Conservation (phyloP, 1,140 invertebrate species). For the Formica selysi region DNA sequence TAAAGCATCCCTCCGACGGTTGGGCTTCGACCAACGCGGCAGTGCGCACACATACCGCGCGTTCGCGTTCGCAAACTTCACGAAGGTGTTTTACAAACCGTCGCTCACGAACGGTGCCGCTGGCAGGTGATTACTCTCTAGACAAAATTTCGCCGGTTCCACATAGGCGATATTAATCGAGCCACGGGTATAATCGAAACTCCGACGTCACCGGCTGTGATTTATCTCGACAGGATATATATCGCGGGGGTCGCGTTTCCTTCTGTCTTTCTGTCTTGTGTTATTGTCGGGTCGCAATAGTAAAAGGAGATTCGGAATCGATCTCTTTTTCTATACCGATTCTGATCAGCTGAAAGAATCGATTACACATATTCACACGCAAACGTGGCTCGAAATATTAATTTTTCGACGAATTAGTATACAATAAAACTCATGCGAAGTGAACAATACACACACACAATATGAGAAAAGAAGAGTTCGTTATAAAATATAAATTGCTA, state of each 20-base stretch:
- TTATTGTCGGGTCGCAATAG: background rate
- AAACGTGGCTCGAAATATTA: background rate
- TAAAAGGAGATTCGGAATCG: background rate
- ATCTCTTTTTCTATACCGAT: background rate
- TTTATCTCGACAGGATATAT: slow-evolving; percentile 37
- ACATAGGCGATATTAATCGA: slow-evolving; percentile 58
- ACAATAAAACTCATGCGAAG: background rate
- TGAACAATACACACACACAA: background rate
- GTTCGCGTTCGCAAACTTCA: slow-evolving; percentile 57
- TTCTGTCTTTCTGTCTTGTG: background rate
- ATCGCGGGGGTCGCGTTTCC: background rate
- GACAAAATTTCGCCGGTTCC: slow-evolving; percentile 59
- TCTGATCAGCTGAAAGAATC: background rate
- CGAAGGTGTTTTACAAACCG: slow-evolving; percentile 57
- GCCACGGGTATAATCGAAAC: slow-evolving; percentile 47
- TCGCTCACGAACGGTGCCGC: slow-evolving; percentile 37
- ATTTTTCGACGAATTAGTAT: background rate
- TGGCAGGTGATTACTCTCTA: slow-evolving; percentile 48
- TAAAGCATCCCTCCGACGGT: slow-evolving; percentile 35
- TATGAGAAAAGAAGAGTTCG: background rate
- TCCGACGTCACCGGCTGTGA: slow-evolving; percentile 30
- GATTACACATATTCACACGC: no score
- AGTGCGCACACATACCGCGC: slow-evolving; percentile 20
- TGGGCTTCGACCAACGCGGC: background rate
- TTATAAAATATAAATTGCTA: background rate